Evolutionary conservation across 2,113 vertebrate genomes (phyloP).

Genomic region (Chaetops frenatus): DNA sequence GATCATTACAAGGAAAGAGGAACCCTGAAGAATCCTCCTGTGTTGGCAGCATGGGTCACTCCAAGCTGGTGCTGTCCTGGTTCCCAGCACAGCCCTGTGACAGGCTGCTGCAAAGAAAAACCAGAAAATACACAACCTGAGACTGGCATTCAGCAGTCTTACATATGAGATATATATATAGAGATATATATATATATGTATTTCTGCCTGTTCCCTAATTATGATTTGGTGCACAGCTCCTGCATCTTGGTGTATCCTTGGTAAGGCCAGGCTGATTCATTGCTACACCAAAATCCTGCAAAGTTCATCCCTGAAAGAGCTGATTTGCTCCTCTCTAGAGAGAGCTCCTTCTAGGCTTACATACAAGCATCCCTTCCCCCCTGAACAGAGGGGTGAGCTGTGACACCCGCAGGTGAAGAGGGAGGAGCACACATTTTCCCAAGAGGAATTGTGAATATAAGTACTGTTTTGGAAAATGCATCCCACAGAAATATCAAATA

Average conservation of each 20-base stretch:
- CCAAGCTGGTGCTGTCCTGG: accelerated
- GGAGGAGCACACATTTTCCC: neutral
- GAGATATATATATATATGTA: too few relatives aligned
- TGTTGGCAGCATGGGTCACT: neutral
- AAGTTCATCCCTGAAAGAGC: neutral
- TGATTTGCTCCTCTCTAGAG: neutral
- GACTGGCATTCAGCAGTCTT: neutral
- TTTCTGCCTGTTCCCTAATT: neutral
- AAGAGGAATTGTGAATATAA: neutral
- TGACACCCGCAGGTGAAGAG: accelerated
- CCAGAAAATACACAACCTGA: neutral
- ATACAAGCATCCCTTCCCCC: neutral
- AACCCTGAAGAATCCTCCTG: neutral
- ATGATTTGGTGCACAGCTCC: neutral
- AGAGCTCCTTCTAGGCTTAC: neutral
- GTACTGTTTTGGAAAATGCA: neutral
- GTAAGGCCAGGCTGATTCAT: neutral
- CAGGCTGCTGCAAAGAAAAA: neutral
- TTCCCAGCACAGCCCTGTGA: neutral
- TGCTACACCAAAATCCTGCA: accelerated
- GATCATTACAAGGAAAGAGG: neutral
- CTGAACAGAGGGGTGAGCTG: neutral
- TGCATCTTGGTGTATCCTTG: neutral
- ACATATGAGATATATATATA: too few relatives aligned
- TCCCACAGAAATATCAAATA: neutral